Evolutionary conservation across 2,113 vertebrate species (phyloP).

Genomic region (Crotalus tigris): DNA sequence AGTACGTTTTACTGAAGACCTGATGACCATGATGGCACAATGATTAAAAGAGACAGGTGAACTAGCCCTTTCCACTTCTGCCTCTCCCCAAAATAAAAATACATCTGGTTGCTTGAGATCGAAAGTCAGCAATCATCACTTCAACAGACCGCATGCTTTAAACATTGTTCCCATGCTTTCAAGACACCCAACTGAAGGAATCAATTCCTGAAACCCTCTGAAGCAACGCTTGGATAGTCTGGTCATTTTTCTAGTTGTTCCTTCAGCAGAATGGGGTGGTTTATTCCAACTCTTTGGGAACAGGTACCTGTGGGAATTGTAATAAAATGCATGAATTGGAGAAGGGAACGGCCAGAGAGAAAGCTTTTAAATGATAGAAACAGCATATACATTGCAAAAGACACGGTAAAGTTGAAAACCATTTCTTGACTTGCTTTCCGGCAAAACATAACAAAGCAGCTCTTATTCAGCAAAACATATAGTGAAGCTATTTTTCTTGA

Average conservation of each 20-base stretch:
- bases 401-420: background rate
- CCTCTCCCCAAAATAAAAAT: conserved; percentile 30
- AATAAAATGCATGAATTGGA: conserved; percentile 2
- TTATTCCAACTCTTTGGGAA: conserved; percentile 88
- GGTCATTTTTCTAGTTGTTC: conserved; percentile 27
- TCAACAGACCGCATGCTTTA: background rate
- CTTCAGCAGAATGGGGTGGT: conserved; percentile 37
- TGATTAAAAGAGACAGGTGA: conserved; percentile 46
- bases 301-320: conserved; percentile 77
- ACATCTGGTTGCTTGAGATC: conserved; percentile 33
- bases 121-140: conserved; percentile 4
- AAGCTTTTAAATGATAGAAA: background rate
- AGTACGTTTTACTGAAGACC: conserved; percentile 47
- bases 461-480: background rate
- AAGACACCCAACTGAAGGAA: conserved; percentile 55
- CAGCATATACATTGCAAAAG: background rate
- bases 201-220: conserved; percentile 40
- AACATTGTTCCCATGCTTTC: conserved; percentile 51
- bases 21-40: conserved; percentile 48
- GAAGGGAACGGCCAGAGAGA: background rate
- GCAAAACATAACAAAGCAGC: background rate
- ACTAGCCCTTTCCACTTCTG: conserved; percentile 40
- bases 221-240: conserved; percentile 47
- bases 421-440: background rate
- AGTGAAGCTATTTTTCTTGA: background rate